Conservation (phyloP, 1,140 invertebrate genomes). For the Kradibia gibbosae region DNA sequence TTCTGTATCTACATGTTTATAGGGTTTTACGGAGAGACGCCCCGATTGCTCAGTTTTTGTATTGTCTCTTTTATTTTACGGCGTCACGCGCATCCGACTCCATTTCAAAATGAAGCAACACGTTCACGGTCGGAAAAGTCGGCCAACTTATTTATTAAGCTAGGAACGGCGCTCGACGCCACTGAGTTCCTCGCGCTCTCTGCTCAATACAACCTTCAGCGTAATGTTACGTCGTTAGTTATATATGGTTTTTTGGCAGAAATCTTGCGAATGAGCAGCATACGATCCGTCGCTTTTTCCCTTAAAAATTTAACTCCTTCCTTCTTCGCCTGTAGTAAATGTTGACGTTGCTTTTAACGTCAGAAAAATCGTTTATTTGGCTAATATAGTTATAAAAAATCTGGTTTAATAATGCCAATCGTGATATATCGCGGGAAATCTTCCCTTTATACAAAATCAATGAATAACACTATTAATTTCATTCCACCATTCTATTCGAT, state of each 20-base stretch:
- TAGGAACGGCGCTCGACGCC: constrained; percentile 1
- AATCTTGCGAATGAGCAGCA: background rate
- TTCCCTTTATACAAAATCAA: too few species aligned
- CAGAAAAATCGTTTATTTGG: too few species aligned
- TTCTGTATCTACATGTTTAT: background rate
- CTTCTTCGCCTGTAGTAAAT: too few species aligned
- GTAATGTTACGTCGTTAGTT: background rate
- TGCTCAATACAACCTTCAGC: constrained; percentile 24
- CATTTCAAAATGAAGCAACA: constrained; percentile 50
- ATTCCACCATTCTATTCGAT: too few species aligned
- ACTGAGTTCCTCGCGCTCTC: background rate
- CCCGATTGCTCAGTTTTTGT: background rate
- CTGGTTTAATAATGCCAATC: too few species aligned
- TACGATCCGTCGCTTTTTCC: background rate
- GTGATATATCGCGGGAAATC: too few species aligned
- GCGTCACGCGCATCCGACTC: constrained; percentile 6
- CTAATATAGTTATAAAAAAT: too few species aligned
- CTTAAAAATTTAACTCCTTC: too few species aligned
- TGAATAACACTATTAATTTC: too few species aligned
- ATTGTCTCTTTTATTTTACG: constrained; percentile 4
- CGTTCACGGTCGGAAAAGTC: constrained; percentile 51
- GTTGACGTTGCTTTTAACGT: too few species aligned
- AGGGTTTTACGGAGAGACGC: too few species aligned
- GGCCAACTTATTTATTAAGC: constrained; percentile 50
- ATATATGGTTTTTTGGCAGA: constrained; percentile 25